Evolutionary conservation across 2,888 invertebrate species (phyloP).

Genomic region (Trachelus troglodyta): DNA sequence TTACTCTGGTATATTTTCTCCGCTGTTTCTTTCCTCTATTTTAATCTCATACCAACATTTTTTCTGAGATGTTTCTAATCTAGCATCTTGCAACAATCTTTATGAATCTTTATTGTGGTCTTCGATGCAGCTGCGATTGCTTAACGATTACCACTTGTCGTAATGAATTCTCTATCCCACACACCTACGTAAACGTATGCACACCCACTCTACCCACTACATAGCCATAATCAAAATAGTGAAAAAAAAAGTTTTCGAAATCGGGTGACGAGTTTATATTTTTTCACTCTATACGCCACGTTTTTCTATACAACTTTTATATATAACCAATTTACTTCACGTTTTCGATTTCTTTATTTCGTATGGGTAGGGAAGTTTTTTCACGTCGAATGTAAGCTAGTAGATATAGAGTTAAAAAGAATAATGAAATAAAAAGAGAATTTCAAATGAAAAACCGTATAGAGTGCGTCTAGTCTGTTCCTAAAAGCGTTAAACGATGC

Average conservation of each 20-base stretch:
- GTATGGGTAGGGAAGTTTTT: neutral
- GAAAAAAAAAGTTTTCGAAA: neutral
- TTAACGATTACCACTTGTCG: neutral
- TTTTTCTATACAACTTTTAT: neutral
- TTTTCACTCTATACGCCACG: neutral
- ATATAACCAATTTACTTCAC: neutral
- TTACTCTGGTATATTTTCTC: neutral
- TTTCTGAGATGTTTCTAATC: neutral
- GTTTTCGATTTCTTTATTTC: neutral
- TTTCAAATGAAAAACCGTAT: neutral
- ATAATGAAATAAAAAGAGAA: neutral
- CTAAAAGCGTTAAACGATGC: neutral
- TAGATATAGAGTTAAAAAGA: neutral
- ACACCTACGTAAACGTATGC: neutral
- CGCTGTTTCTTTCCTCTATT: neutral
- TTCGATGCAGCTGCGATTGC: neutral
- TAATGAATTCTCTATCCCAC: neutral
- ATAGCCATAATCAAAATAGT: neutral
- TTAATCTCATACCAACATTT: neutral
- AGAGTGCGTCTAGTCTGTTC: neutral
- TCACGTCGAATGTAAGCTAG: neutral
- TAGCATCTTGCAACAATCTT: neutral
- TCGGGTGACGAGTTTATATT: neutral
- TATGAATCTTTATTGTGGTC: neutral
- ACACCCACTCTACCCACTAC: neutral